phyloP scores from a whole-genome alignment of 1,140 invertebrate species.

The Dolichoris vasculosae region DNA sequence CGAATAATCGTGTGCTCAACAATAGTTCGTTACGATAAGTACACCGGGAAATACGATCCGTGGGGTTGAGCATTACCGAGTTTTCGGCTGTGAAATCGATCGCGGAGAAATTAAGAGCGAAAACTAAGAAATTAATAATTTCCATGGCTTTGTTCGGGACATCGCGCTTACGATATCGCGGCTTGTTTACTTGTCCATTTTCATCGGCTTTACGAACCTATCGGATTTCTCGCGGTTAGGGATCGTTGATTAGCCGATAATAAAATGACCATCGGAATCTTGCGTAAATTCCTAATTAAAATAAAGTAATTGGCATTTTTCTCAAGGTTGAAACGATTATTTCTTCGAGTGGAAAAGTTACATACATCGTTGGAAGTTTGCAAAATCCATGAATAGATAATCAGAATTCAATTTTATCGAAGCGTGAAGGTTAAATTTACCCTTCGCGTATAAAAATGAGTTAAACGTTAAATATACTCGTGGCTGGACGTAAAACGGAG shows the following conservation, averaged over 20 bases:
- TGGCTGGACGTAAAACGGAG: not conserved
- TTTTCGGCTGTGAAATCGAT: too few relatives aligned
- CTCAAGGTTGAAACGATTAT: not conserved
- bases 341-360: not conserved
- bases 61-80: too few relatives aligned
- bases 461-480: not conserved
- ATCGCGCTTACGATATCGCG: not conserved
- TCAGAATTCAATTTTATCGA: not conserved
- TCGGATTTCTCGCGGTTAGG: not conserved
- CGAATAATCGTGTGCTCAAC: not conserved
- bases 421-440: conserved; percentile 2
- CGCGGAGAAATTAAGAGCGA: too few relatives aligned
- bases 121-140: too few relatives aligned
- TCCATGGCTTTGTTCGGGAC: too few relatives aligned
- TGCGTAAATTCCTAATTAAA: not conserved
- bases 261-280: not conserved
- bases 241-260: not conserved
- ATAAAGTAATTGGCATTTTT: not conserved
- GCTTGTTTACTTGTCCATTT: not conserved
- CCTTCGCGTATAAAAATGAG: not conserved
- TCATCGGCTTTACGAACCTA: not conserved
- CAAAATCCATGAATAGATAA: not conserved
- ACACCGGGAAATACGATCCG: too few relatives aligned
- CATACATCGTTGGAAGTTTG: not conserved
- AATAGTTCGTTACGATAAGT: not conserved